Evolutionary conservation across 1,140 invertebrate genomes (phyloP), one percentile per base, ranked within the genome.

Genomic region (Medauroidea extradentata): DNA sequence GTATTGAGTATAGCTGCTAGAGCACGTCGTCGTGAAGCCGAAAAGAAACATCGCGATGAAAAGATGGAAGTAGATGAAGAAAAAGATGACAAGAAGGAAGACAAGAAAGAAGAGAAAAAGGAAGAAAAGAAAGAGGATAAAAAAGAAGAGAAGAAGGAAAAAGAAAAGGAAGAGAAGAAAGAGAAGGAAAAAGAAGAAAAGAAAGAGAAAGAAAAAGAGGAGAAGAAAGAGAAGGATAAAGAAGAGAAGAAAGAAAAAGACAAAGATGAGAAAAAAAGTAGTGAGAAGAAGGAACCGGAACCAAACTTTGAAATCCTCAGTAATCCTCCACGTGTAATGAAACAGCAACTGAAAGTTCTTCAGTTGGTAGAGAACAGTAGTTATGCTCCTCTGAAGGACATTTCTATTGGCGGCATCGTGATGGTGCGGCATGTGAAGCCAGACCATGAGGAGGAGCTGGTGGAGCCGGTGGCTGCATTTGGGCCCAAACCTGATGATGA

Each of bases 1-100:
- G 93, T 99, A 2, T 79, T 99, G 18, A 98, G 94, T 69, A 98
- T 98, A 65, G 97, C 97, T 0, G 94, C 94, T 1, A 86, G 93
- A 62, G 88, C 93, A 65, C 83, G 90, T 61, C 86, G 93, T 60
- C 85, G 91, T 21, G 88, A 92, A 62, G 80, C 79, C 3, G 82
- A 84, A 49, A 73, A 80, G 49, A 80, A 79, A 38, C 78, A 79
- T 48, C 78, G 79, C 13, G 81, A 83, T 53, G 73, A 79, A 59
- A 76, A 77, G 61, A 76, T 77, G 75, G 80, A 84, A 57, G 73
- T 75, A 38, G 81, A 84, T 51, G 75, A 73, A 51, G 69, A 69
- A 19, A 80, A 84, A 11, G 80, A 80, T 18, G 80, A 82, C 23
- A 83, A 84, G 54, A 76, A 81, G 42, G 85, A 84, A 57, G 81